Conservation (phyloP, 2,113 vertebrate genomes). For the Eubucco bourcierii region DNA sequence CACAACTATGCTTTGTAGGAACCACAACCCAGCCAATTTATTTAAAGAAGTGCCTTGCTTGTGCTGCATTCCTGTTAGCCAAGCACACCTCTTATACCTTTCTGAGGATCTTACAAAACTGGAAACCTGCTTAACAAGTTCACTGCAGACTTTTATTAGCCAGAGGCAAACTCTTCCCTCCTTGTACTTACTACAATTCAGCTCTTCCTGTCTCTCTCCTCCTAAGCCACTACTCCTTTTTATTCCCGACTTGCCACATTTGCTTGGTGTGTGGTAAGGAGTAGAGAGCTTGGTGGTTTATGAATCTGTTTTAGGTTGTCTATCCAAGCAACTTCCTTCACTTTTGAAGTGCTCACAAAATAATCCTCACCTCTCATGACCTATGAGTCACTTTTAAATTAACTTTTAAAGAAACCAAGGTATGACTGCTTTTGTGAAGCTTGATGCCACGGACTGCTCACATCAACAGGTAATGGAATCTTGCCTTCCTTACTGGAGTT, state of each 20-base stretch:
- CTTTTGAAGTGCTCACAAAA: neutral
- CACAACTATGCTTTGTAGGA: neutral
- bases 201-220: neutral
- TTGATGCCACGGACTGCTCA: fast-evolving
- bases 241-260: neutral
- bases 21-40: neutral
- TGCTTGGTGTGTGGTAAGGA: too few relatives aligned
- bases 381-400: neutral
- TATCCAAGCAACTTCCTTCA: neutral
- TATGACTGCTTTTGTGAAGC: neutral
- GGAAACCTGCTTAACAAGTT: constrained; percentile 64
- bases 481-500: neutral
- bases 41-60: neutral
- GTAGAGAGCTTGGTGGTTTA: neutral
- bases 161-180: neutral
- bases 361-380: neutral
- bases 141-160: neutral
- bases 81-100: constrained; percentile 10
- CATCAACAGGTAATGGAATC: neutral
- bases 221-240: too few relatives aligned
- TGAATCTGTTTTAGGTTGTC: neutral
- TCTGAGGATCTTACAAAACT: constrained; percentile 10
- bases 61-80: constrained; percentile 30
- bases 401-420: neutral
- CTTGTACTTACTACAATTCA: neutral